Evolutionary conservation across 2,888 invertebrate genomes (phyloP).

Genomic region (Nemotelus nigrinus): DNA sequence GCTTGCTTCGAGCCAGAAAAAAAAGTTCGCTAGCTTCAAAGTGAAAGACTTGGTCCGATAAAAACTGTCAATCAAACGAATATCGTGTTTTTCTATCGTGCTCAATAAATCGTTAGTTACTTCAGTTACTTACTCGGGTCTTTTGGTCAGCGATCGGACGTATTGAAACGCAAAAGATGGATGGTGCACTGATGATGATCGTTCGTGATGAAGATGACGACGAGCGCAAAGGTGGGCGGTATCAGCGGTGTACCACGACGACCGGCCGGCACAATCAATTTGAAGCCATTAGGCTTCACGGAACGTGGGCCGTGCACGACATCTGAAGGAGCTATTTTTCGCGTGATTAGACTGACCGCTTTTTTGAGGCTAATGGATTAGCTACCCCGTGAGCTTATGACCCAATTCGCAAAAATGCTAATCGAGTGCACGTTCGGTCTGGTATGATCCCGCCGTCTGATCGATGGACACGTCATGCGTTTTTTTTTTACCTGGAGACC

Average conservation of each 20-base stretch:
- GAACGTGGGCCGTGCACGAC: background rate
- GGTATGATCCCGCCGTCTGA: background rate
- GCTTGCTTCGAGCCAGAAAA: background rate
- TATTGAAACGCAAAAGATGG: slow-evolving; percentile 11
- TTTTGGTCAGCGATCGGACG: slow-evolving; percentile 10
- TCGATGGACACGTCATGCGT: background rate
- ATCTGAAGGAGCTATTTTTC: background rate
- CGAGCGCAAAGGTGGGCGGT: slow-evolving; percentile 29
- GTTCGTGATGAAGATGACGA: background rate
- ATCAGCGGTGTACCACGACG: background rate
- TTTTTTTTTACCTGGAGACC: slow-evolving; percentile 13
- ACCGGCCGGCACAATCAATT: slow-evolving; percentile 16
- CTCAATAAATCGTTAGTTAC: slow-evolving; percentile 38
- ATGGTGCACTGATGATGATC: no score
- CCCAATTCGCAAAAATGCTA: slow-evolving; percentile 40
- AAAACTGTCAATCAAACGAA: slow-evolving; percentile 42
- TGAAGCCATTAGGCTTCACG: slow-evolving; percentile 15
- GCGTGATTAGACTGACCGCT: slow-evolving; percentile 2
- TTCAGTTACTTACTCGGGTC: slow-evolving; percentile 2
- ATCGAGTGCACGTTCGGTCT: background rate
- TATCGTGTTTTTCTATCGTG: slow-evolving; percentile 6
- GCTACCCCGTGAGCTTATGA: slow-evolving; percentile 24
- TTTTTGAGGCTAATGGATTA: slow-evolving; percentile 28
- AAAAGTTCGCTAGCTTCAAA: slow-evolving; percentile 18
- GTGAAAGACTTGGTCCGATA: slow-evolving; percentile 37